Conservation (phyloP, 2,797 vertebrate genomes). For the Botia almorhae region DNA sequence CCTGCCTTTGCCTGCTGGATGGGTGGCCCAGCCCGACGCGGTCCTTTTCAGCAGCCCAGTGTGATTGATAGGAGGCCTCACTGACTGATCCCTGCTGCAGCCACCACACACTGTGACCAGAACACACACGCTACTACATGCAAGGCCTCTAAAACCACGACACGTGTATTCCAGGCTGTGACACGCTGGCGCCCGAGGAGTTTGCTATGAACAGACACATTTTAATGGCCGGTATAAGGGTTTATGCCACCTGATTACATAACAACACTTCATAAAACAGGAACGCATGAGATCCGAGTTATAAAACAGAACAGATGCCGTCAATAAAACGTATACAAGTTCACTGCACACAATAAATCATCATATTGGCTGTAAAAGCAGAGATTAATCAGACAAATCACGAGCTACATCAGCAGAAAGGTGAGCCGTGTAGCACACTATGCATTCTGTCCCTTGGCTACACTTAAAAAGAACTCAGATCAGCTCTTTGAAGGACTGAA, state of each 20-base stretch:
- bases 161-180: conserved; percentile 57
- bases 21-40: conserved; percentile 76
- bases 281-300: conserved; percentile 18
- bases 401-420: conserved; percentile 14
- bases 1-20: conserved; percentile 76
- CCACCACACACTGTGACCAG: conserved; percentile 47
- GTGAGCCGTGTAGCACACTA: not conserved
- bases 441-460: conserved; percentile 20
- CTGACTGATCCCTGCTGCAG: conserved; percentile 48
- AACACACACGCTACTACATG: conserved; percentile 48
- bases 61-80: conserved; percentile 78
- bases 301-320: conserved; percentile 37
- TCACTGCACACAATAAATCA: conserved; percentile 68
- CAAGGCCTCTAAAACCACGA: conserved; percentile 63
- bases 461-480: not conserved
- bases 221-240: conserved; percentile 24
- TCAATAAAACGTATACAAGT: conserved; percentile 60
- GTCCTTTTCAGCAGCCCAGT: conserved; percentile 77
- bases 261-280: conserved; percentile 37
- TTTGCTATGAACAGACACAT: conserved; percentile 21
- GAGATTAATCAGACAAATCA: conserved; percentile 41
- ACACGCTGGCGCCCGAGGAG: conserved; percentile 25
- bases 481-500: too few relatives aligned
- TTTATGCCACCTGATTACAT: conserved; percentile 43
- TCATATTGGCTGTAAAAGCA: conserved; percentile 68